phyloP scores from a whole-genome alignment of 2,113 vertebrate species.

The Leucoraja erinaceus region DNA sequence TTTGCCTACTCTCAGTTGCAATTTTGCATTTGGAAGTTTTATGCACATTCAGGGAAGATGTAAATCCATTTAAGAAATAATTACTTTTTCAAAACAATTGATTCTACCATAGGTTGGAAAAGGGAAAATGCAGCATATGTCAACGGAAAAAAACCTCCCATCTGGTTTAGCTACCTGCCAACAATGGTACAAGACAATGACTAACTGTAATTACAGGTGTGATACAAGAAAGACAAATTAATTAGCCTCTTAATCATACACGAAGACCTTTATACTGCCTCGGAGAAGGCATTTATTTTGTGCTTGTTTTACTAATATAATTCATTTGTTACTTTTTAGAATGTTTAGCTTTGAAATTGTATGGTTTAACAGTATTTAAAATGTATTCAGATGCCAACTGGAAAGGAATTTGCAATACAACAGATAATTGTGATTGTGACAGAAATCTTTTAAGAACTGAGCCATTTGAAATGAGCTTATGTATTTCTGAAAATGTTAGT shows the following conservation, averaged over 20 bases:
- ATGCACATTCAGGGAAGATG: not conserved
- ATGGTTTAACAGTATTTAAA: constrained; percentile 68
- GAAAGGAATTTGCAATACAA: not conserved
- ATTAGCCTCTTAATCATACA: constrained; percentile 64
- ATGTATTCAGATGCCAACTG: constrained; percentile 37
- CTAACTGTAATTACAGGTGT: constrained; percentile 75
- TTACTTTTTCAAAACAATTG: not conserved
- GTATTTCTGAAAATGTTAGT: too few species aligned
- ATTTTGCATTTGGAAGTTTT: not conserved
- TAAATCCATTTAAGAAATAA: not conserved
- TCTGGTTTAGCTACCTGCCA: constrained; percentile 63
- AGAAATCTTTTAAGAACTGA: not conserved
- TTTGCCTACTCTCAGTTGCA: not conserved
- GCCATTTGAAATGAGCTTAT: not conserved
- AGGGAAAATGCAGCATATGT: constrained; percentile 58
- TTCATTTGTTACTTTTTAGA: constrained; percentile 73
- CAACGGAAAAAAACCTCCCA: constrained; percentile 64
- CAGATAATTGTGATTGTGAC: not conserved
- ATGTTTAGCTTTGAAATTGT: constrained; percentile 65
- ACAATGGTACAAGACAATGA: constrained; percentile 52
- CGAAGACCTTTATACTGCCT: constrained; percentile 71
- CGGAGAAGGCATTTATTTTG: constrained; percentile 49
- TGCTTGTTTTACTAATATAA: constrained; percentile 57
- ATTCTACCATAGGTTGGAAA: not conserved
- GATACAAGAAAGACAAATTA: constrained; percentile 53